Percentiles rank a stretch among this genome's conserved stretches.
These are phyloP conservation scores for Tichodroma muraria DNA, from an alignment of 2,113 vertebrate species.

Conservation along the genomic window DNA sequence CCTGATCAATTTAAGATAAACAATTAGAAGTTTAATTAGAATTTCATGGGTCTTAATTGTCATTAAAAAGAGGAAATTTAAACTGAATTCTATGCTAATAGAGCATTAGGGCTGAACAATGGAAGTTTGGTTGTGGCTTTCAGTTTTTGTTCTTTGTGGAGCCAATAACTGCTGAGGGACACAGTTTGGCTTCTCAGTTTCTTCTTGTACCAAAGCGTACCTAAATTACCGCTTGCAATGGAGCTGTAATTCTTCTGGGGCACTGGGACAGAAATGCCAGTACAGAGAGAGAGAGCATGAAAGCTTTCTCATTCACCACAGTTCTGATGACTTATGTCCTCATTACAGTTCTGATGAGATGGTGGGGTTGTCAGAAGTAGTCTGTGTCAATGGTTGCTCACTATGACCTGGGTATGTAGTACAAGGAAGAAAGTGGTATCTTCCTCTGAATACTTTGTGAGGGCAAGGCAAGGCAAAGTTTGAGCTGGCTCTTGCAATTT, in stretches of 20 bases:
- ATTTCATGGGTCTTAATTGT: constrained; percentile 3
- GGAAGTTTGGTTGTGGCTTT: background rate
- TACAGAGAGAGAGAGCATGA: background rate
- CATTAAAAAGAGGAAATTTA: background rate
- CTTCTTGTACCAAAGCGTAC: background rate
- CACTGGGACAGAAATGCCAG: background rate
- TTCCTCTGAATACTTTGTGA: background rate
- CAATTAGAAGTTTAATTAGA: background rate
- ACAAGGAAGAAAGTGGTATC: background rate
- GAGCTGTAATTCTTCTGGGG: background rate
- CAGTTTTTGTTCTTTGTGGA: background rate
- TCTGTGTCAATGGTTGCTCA: background rate
- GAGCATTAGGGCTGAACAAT: background rate
- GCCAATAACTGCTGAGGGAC: background rate
- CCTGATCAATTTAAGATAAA: constrained; percentile 6
- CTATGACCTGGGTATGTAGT: background rate
- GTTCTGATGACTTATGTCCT: background rate
- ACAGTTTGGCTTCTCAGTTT: background rate
- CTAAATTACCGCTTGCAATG: background rate
- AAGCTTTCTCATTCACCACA: background rate
- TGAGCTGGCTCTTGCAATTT: background rate
- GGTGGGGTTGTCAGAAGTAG: background rate
- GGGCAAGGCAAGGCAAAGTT: background rate
- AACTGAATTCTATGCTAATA: background rate
- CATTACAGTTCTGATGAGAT: background rate